Conservation (phyloP, 2,888 invertebrate species). For the Mesorhabditis spiculigera region DNA sequence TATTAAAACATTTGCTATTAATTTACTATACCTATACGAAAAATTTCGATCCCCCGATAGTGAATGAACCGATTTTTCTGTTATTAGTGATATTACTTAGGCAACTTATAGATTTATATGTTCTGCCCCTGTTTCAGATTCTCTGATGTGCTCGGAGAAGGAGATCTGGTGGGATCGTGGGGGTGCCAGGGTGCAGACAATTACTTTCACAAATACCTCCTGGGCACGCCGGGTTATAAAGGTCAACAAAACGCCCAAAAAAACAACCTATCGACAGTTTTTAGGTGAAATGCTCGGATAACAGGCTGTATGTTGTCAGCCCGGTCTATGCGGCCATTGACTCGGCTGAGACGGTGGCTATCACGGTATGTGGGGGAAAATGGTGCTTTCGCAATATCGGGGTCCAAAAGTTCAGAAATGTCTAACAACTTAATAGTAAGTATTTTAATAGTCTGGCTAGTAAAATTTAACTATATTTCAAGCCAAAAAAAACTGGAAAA, state of each 20-base stretch:
- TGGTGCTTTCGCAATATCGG: too few relatives aligned
- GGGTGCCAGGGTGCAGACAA: neutral
- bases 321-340: slow-evolving; percentile 23
- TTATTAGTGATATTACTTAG: too few relatives aligned
- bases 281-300: slow-evolving; percentile 26
- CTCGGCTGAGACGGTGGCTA: slow-evolving; percentile 12
- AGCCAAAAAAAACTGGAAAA: too few relatives aligned
- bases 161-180: neutral
- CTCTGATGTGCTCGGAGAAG: slow-evolving; percentile 2
- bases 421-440: too few relatives aligned
- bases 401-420: too few relatives aligned
- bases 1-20: too few relatives aligned
- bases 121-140: neutral
- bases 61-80: too few relatives aligned
- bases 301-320: slow-evolving; percentile 22
- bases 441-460: too few relatives aligned
- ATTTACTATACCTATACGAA: too few relatives aligned
- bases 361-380: slow-evolving; percentile 4
- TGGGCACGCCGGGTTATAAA: neutral
- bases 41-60: too few relatives aligned
- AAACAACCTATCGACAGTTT: neutral
- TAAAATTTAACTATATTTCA: too few relatives aligned
- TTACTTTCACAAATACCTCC: neutral
- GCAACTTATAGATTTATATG: too few relatives aligned
- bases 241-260: neutral